phyloP scores from a whole-genome alignment of 2,113 vertebrate genomes.

The Thamnophis sirtalis region DNA sequence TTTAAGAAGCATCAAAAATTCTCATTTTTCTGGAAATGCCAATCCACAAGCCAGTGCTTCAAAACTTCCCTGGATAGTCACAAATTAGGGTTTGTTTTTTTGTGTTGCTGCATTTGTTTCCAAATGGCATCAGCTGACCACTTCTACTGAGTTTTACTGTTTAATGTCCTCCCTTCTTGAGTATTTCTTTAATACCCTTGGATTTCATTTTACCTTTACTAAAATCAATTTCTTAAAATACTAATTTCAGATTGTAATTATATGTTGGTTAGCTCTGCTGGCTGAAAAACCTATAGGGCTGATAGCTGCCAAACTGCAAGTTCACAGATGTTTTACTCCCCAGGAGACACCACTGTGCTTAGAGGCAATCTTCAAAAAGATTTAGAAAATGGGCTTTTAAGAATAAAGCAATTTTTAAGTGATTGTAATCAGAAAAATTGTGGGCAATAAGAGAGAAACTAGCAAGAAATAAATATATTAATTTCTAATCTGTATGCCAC shows the following conservation, averaged over 20 bases:
- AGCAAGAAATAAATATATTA: neutral
- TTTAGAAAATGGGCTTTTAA: constrained; percentile 17
- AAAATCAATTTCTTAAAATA: constrained; percentile 72
- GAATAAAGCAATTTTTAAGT: constrained; percentile 7
- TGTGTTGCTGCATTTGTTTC: neutral
- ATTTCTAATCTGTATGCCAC: neutral
- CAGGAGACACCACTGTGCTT: constrained; percentile 35
- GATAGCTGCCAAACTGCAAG: constrained; percentile 46
- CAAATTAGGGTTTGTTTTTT: neutral
- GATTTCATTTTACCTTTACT: constrained; percentile 63
- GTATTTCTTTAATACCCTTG: constrained; percentile 61
- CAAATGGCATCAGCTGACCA: constrained; percentile 53
- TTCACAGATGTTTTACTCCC: constrained; percentile 56
- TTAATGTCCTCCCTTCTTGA: constrained; percentile 54
- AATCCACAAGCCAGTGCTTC: constrained; percentile 6
- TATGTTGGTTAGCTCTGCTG: constrained; percentile 57
- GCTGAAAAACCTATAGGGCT: constrained; percentile 36
- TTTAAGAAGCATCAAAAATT: constrained; percentile 16
- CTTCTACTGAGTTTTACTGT: constrained; percentile 42
- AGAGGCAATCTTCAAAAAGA: constrained; percentile 32
- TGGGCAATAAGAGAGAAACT: neutral
- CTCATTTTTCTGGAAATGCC: neutral
- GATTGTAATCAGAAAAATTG: neutral
- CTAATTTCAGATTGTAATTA: constrained; percentile 74
- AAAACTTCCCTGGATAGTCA: neutral